Base-by-base conservation (phyloP, 2,888 invertebrate species). In the Sarcophaga subvicina region DNA sequence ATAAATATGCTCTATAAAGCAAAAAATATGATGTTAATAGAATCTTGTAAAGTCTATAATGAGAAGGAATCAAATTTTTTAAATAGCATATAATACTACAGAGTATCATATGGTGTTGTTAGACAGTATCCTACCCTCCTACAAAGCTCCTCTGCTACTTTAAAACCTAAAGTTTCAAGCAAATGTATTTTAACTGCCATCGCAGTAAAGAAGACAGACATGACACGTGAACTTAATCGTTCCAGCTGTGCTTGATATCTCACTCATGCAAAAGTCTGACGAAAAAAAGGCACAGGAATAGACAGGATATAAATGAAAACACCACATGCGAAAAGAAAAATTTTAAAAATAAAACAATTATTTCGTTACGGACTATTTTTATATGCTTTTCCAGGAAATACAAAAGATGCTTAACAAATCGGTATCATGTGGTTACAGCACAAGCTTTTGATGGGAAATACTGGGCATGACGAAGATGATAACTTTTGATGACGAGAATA, bases 271-370 rank as follows among this genome's bases (percentile, higher is more conserved):
- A 70, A 79, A 54, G 76, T 84, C 87, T 87, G 87, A 54, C 22
- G 63, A 71, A 79, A 62, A 54, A 73, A 77, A 37, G 37, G 37
- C 81, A 78, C 76, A 84, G 66, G 67, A 54, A 59, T 25, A 83
- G 80, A 83, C 83, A 80, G 81, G 67, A 76, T 84, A 82, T 76
- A 69, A 84, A 25, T 45, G 60, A 25, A 49, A 63, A 27, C 25
- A 17, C 12, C 17, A 14, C 54, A 54, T 17, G 12, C 54, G 14
- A 12, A 54, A 54, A 75, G 22, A 79, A 70, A 37, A 37, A 2
- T 8, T 84, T 81, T 87, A 87, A 84, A 87, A 87, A 87, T 87
- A 87, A 87, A 81, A 75, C 81, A 87, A 87, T 87, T 84, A 87
- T 67, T 64, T 71, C 47, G 66, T 71, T 47, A 71, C 3, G 81